These are phyloP conservation scores for Sinhomidia bicolor DNA, from an alignment of 2,888 invertebrate species.

Conservation along the genomic window DNA sequence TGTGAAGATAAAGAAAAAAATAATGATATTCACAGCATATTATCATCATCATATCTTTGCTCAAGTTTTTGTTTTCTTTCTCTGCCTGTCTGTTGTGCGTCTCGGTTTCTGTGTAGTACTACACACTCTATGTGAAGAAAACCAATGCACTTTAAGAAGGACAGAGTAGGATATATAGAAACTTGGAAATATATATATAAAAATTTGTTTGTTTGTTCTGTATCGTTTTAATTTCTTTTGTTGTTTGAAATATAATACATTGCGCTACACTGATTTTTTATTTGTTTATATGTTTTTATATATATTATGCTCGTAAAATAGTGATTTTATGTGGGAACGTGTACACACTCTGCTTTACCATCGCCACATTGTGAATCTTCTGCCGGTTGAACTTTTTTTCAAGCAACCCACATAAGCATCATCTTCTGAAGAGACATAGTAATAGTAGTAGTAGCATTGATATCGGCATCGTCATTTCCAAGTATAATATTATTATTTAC, in stretches of 20 bases:
- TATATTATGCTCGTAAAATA: neutral
- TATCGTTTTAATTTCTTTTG: neutral
- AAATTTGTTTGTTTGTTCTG: neutral
- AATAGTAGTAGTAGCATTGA: conserved; percentile 30
- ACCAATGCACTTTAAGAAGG: neutral
- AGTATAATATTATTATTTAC: too few relatives aligned
- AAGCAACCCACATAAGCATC: conserved; percentile 25
- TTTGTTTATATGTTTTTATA: neutral
- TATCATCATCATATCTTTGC: too few relatives aligned
- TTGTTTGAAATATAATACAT: neutral
- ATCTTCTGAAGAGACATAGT: neutral
- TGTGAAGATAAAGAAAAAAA: neutral
- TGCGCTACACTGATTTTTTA: too few relatives aligned
- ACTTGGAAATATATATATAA: neutral
- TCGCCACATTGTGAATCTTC: conserved; percentile 4
- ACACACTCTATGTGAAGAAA: too few relatives aligned
- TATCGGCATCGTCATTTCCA: neutral
- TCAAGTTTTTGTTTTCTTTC: neutral
- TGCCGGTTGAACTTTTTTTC: neutral
- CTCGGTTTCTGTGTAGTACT: neutral
- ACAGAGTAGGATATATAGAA: neutral
- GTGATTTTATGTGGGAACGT: conserved; percentile 9
- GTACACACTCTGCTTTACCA: neutral
- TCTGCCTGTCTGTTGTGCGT: neutral
- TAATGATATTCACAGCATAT: neutral